Evolutionary conservation across 2,888 invertebrate genomes (phyloP).

Genomic region (Eristalis pertinax): DNA sequence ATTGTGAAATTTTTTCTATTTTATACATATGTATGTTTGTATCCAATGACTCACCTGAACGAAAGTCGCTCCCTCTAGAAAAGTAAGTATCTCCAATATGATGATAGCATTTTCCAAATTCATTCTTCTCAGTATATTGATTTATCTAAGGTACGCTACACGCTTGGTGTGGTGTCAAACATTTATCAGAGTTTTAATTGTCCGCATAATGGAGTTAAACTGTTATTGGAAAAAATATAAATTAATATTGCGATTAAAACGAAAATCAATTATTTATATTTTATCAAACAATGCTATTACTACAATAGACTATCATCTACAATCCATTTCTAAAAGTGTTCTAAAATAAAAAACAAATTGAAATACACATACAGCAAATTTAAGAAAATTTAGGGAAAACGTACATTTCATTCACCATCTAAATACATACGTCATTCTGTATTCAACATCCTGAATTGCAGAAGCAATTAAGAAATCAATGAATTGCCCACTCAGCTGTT

Average conservation of each 20-base stretch:
- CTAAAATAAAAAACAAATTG: too few species aligned
- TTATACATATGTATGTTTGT: not conserved
- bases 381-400: too few species aligned
- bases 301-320: too few species aligned
- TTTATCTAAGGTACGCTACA: not conserved
- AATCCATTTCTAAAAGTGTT: too few species aligned
- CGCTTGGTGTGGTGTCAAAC: not conserved
- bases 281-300: not conserved
- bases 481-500: not conserved
- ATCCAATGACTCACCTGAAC: constrained; percentile 65
- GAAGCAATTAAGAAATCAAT: too few species aligned
- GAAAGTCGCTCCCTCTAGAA: constrained; percentile 62
- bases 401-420: too few species aligned
- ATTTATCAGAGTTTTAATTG: not conserved
- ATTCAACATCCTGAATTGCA: too few species aligned
- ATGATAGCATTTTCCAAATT: constrained; percentile 67
- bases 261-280: not conserved
- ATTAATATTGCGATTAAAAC: not conserved
- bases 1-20: not conserved
- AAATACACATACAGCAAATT: too few species aligned
- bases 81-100: constrained; percentile 63
- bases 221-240: not conserved
- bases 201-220: not conserved
- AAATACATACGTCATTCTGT: too few species aligned
- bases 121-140: constrained; percentile 46